Evolutionary conservation across 2,797 vertebrate species (phyloP), one percentile per base, ranked within the genome.

Genomic region (Acanthurus leucopareius): DNA sequence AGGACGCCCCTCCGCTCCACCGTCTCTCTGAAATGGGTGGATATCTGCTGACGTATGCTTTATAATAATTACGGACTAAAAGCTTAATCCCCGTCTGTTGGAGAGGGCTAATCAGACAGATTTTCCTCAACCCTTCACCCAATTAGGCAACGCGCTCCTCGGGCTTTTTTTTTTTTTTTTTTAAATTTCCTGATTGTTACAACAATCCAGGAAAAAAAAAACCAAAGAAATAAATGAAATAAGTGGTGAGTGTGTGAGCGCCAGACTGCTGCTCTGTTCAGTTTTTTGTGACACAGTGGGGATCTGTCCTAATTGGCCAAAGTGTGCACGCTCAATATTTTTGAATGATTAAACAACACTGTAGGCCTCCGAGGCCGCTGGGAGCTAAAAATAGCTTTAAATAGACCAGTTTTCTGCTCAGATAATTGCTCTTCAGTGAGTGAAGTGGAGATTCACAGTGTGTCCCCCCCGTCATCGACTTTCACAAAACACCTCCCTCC

Each of bases 41-140:
- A 92, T 87, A 83, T 85, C 54, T 93, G 93, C 89, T 94, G 94
- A 95, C 90, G 89, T 93, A 59, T 90, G 90, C 85, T 84, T 88
- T 75, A 87, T 89, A 62, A 91, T 93, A 90, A 91, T 90, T 86
- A 91, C 83, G 73, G 86, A 68, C 77, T 20, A 56, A 45, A 83
- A 67, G 73, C 82, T 89, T 94, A 95, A 95, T 94, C 93, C 91
- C 84, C 87, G 77, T 94, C 91, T 93, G 91, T 63, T 88, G 87
- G 80, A 82, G 82, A 69, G 67, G 85, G 85, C 90, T 94, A 92
- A 93, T 94, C 93, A 92, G 67, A 73, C 70, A 83, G 90, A 80
- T 87, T 86, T 82, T 14, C 85, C 58, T 56, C 85, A 77, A 54
- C 82, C 74, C 80, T 85, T 87, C 81, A 83, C 73, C 86, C 62